Evolutionary conservation across 2,113 vertebrate genomes (phyloP).

Genomic region (Strix aluco): DNA sequence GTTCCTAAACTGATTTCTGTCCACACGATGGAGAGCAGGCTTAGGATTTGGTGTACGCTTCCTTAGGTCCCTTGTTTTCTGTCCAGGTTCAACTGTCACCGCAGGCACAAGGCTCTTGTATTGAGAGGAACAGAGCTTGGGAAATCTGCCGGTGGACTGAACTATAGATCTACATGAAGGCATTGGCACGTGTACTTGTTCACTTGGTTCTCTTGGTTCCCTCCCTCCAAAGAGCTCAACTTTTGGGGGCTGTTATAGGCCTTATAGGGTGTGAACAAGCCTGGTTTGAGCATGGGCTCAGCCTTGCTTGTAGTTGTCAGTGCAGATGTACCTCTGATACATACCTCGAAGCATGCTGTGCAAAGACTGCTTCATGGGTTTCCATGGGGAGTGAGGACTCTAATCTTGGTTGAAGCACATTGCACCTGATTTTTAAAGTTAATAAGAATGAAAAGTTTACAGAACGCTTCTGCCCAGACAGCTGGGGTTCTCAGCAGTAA

Average conservation of each 20-base stretch:
- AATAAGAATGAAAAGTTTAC: conserved; percentile 9
- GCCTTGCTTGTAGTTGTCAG: background rate
- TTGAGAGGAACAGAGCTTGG: background rate
- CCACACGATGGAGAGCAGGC: background rate
- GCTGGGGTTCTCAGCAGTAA: conserved; percentile 37
- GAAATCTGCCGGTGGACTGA: background rate
- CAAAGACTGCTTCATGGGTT: background rate
- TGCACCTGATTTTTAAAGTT: conserved; percentile 50
- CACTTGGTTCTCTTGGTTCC: background rate
- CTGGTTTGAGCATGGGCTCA: background rate
- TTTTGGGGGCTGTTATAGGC: background rate
- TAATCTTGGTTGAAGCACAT: background rate
- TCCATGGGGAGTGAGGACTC: background rate
- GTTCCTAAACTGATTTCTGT: background rate
- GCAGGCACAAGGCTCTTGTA: background rate
- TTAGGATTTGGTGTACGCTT: background rate
- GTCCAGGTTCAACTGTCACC: background rate
- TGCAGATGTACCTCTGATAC: background rate
- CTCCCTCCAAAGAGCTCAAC: background rate
- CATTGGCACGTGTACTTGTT: fast-evolving
- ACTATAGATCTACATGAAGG: background rate
- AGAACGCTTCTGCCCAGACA: conserved; percentile 23
- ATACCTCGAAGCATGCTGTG: background rate
- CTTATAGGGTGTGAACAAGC: background rate
- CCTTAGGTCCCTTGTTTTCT: background rate